Conservation (phyloP, 2,113 vertebrate genomes). For the Dasyprocta punctata region DNA sequence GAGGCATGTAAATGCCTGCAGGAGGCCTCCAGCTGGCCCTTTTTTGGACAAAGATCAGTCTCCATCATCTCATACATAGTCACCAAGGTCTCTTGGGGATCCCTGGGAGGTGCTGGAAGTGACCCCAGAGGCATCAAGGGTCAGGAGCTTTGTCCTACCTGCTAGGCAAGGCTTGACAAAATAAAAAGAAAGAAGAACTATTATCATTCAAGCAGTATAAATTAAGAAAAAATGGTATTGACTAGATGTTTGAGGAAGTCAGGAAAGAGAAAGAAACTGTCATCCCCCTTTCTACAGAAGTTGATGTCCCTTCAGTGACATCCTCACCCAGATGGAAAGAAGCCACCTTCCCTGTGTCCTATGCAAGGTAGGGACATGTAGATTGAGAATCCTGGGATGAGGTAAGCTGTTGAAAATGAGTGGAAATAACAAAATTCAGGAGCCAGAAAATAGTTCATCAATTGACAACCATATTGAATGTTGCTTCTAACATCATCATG, state of each 20-base stretch:
- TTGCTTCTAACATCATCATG: background rate
- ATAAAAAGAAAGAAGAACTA: background rate
- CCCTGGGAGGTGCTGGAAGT: background rate
- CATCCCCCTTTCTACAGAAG: fast-evolving
- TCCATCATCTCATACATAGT: background rate
- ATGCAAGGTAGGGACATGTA: fast-evolving
- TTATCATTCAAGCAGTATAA: background rate
- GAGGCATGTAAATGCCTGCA: no score
- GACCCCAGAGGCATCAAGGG: background rate
- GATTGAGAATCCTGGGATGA: background rate
- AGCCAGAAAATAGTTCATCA: background rate
- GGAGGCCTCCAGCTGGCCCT: background rate
- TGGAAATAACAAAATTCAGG: background rate
- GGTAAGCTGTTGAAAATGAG: background rate
- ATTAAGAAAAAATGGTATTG: background rate
- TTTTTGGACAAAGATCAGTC: background rate
- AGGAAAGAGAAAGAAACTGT: background rate
- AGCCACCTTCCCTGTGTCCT: background rate
- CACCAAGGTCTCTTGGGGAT: background rate
- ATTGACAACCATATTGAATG: background rate
- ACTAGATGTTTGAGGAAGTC: no score
- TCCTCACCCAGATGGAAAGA: background rate
- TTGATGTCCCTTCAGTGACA: background rate
- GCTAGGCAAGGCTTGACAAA: background rate
- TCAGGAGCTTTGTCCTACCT: background rate